phyloP scores from a whole-genome alignment of 2,113 vertebrate genomes.

The Phalacrocorax pelagicus region DNA sequence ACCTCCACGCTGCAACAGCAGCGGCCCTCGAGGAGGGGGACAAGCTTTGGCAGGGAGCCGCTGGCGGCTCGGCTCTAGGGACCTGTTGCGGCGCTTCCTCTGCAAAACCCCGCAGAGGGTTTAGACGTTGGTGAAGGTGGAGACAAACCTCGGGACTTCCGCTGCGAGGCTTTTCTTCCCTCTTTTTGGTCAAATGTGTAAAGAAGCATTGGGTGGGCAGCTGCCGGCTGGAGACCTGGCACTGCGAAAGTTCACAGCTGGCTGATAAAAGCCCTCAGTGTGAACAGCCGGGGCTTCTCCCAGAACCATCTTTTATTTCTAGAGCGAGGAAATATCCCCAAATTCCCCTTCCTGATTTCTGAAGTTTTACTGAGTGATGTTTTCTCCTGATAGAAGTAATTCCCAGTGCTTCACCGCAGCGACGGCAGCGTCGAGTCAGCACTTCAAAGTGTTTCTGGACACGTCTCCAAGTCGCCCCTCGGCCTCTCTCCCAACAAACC shows the following conservation, averaged over 20 bases:
- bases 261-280: not conserved
- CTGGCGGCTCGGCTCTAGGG: not conserved
- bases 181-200: too few relatives aligned
- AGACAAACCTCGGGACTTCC: not conserved
- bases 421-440: rapidly evolving
- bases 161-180: not conserved
- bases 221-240: not conserved
- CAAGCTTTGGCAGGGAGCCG: not conserved
- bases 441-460: not conserved
- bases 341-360: not conserved
- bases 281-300: not conserved
- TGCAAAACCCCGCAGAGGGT: not conserved
- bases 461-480: rapidly evolving
- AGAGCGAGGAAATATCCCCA: not conserved
- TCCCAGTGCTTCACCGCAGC: rapidly evolving
- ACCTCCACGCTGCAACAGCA: rapidly evolving
- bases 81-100: not conserved
- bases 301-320: not conserved
- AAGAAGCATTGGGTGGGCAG: not conserved
- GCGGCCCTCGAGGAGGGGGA: not conserved
- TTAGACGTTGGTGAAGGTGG: not conserved
- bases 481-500: not conserved
- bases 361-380: not conserved
- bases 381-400: not conserved
- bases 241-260: not conserved